Conservation (phyloP, 2,888 invertebrate species). For the Ormyrus thymus region DNA sequence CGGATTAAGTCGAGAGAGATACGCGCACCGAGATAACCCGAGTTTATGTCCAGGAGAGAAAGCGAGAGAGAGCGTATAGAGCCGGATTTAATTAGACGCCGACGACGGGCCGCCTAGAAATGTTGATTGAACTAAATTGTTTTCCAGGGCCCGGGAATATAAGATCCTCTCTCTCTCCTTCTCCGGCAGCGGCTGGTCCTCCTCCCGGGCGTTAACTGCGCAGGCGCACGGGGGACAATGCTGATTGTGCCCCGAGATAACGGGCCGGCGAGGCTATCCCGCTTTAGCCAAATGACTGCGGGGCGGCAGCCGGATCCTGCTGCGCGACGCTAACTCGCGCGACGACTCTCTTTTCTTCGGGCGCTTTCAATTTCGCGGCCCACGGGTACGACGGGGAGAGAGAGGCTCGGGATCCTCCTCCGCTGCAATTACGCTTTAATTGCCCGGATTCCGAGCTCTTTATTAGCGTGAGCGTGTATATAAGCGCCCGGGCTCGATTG, state of each 20-base stretch:
- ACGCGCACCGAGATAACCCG: constrained; percentile 69
- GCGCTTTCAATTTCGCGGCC: constrained; percentile 51
- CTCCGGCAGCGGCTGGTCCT: background rate
- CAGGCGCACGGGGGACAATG: constrained; percentile 66
- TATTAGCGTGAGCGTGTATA: constrained; percentile 16
- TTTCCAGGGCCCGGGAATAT: constrained; percentile 62
- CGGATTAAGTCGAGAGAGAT: constrained; percentile 59
- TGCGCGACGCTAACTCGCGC: constrained; percentile 28
- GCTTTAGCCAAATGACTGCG: constrained; percentile 47
- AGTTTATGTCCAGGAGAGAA: constrained; percentile 69
- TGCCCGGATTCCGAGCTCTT: constrained; percentile 29
- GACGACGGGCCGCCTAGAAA: constrained; percentile 66
- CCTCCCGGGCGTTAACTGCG: constrained; percentile 51
- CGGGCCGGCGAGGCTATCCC: constrained; percentile 29
- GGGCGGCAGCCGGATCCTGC: constrained; percentile 30
- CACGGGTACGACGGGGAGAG: background rate
- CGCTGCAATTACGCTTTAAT: constrained; percentile 50
- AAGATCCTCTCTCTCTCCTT: constrained; percentile 43
- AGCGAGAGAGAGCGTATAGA: constrained; percentile 61
- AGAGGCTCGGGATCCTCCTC: background rate
- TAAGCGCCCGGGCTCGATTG: background rate
- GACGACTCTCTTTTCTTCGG: constrained; percentile 33
- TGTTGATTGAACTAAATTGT: constrained; percentile 76
- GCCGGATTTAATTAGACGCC: constrained; percentile 73
- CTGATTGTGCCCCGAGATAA: constrained; percentile 65